phyloP scores from a whole-genome alignment of 2,888 invertebrate genomes.

The Eudemis profundana region DNA sequence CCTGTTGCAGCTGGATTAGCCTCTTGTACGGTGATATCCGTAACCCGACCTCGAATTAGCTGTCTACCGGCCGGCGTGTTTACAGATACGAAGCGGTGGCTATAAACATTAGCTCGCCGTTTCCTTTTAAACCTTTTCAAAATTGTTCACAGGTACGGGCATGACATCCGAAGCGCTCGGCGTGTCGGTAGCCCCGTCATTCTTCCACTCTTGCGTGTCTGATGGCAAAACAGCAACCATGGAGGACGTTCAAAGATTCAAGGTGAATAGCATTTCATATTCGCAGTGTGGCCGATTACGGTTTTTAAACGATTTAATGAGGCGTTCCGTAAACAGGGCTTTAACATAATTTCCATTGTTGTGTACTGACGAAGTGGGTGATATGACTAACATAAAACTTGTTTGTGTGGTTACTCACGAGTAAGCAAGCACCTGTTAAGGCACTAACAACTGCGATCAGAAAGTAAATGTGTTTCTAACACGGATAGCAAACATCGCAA shows the following conservation, averaged over 20 bases:
- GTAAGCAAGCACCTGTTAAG: conserved; percentile 13
- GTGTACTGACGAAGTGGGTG: conserved; percentile 24
- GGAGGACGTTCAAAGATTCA: conserved; percentile 97
- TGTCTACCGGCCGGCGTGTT: conserved; percentile 31
- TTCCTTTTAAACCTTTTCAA: conserved; percentile 14
- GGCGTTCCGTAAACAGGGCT: conserved; percentile 7
- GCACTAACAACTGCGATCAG: conserved; percentile 1
- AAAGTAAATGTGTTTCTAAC: conserved; percentile 8
- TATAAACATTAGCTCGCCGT: conserved; percentile 31
- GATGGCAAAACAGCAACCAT: conserved; percentile 97
- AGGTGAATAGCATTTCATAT: conserved; percentile 85
- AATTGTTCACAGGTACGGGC: conserved; percentile 87
- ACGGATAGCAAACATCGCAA: neutral
- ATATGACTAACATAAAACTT: conserved; percentile 28
- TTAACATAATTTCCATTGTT: conserved; percentile 36
- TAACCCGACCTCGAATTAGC: conserved; percentile 34
- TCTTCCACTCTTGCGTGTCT: conserved; percentile 98
- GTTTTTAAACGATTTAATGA: conserved; percentile 6
- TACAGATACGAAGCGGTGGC: conserved; percentile 28
- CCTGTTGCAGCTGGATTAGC: neutral
- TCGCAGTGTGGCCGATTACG: conserved; percentile 1
- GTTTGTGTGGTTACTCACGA: conserved; percentile 27
- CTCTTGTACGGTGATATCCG: conserved; percentile 25
- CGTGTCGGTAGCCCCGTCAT: conserved; percentile 97
- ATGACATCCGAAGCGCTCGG: conserved; percentile 98